Base-by-base conservation (phyloP, 2,888 invertebrate genomes). In the Aleiodes leptofemur region DNA sequence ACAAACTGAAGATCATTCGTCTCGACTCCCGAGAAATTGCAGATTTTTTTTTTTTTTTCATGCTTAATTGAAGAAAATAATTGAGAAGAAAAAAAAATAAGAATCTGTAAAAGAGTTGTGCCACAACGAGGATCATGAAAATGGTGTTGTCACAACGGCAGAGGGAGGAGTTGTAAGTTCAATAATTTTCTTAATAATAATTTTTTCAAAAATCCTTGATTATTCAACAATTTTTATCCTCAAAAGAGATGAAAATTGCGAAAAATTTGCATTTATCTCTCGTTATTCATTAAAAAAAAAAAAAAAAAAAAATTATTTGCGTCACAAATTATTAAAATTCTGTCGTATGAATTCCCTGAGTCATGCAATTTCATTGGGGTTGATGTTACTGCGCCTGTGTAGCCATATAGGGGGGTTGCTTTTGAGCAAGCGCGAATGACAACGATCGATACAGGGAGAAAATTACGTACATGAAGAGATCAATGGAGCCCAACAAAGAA, bases 141-240 rank as follows among this genome's bases (percentile, higher is more conserved):
- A 98, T 98, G 98, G 98, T 98, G 93, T 94, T 98, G 94, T 98
- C 98, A 92, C 98, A 98, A 94, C 96, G 98, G 93, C 98, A 98
- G 95, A 96, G 97, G 94, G 98, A 98, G 94, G 98, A 98, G 95
- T 95, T 98, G 98, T 98, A 92, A 97, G 98, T 96, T 76, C 43
- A 38, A 31, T 55, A 4, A 85, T 74, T 79, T 73, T 75, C 66
- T 23, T 61, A 7, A n/a, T 8, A 11, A 5, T 38, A 31, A 9
- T 68, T 53, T 55, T 55, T 16, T 55, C 43, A 43, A 55, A 14
- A 23, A 23, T 23, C 23, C 23, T 23, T 2, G 23, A 23, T 23
- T 23, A 1, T 23, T 23, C 23, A 23, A 2, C 23, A 23, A 23
- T 1, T 23, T 23, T 23, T 23, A 2, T 23, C 23, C 23, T 23